phyloP scores from a whole-genome alignment of 2,888 invertebrate species.

The Lordiphosa fenestrarum region DNA sequence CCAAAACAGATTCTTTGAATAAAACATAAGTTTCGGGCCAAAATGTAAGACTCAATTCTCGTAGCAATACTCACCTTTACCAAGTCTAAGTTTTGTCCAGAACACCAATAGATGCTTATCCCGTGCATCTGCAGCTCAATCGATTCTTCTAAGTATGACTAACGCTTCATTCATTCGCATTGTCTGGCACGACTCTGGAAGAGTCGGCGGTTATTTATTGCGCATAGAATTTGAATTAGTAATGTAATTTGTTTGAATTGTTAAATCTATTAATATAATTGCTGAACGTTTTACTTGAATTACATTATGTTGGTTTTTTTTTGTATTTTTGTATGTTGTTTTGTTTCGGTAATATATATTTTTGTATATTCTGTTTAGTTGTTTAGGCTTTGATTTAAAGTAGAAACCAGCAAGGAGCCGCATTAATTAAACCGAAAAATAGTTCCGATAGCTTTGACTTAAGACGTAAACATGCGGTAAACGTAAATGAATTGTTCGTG shows the following conservation, averaged over 20 bases:
- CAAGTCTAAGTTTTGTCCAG: too few species aligned
- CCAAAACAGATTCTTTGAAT: too few species aligned
- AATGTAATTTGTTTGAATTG: constrained; percentile 63
- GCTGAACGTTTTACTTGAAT: constrained; percentile 67
- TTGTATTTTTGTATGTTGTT: constrained; percentile 35
- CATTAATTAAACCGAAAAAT: constrained; percentile 15
- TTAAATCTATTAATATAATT: constrained; percentile 68
- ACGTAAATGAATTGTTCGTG: constrained; percentile 5
- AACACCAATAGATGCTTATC: too few species aligned
- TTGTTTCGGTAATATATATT: constrained; percentile 44
- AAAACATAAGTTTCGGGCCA: too few species aligned
- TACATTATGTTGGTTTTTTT: constrained; percentile 31
- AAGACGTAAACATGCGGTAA: constrained; percentile 1
- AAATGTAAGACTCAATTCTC: too few species aligned
- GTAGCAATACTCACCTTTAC: too few species aligned
- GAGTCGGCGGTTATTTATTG: constrained; percentile 62
- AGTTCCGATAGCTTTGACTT: constrained; percentile 7
- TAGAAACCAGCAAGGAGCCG: constrained; percentile 26
- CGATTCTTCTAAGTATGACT: constrained; percentile 1
- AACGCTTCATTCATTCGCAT: constrained; percentile 17
- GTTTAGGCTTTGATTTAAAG: constrained; percentile 31
- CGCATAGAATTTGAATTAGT: constrained; percentile 62
- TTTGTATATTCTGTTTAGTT: constrained; percentile 30
- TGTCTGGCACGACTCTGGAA: constrained; percentile 45
- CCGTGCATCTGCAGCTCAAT: too few species aligned